A percentile compares a stretch with the other conserved stretches of the same genome.
These are phyloP conservation scores for Mormyrus proboscirostris DNA, from an alignment of 2,797 vertebrate genomes.

Conservation along the genomic window DNA sequence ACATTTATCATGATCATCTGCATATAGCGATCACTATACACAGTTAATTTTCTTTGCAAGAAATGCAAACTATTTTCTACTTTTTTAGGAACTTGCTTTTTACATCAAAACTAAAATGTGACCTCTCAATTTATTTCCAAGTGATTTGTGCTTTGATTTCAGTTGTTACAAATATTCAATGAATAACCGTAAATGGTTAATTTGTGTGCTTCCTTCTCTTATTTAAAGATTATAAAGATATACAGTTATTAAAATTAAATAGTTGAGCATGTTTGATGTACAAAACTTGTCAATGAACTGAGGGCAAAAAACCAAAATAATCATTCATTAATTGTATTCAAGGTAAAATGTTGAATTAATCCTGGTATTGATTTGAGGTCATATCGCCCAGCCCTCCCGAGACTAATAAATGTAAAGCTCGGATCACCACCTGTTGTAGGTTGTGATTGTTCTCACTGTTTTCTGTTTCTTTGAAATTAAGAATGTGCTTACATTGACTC, in stretches of 20 bases:
- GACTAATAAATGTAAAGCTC: not conserved
- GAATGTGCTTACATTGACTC: not conserved
- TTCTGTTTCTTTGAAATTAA: not conserved
- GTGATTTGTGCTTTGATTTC: not conserved
- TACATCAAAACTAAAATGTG: not conserved
- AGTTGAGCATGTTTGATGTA: not conserved
- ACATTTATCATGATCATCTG: not conserved
- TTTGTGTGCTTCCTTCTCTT: not conserved
- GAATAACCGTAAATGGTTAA: not conserved
- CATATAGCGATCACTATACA: not conserved
- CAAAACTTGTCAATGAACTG: not conserved
- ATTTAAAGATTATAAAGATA: not conserved
- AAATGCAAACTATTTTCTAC: not conserved
- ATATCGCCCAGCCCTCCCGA: not conserved
- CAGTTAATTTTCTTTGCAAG: not conserved
- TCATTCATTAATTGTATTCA: not conserved
- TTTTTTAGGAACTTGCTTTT: not conserved
- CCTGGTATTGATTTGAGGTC: not conserved
- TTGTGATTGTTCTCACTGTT: not conserved
- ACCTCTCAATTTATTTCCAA: not conserved
- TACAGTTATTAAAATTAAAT: not conserved
- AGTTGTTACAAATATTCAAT: not conserved
- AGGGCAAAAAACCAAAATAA: not conserved
- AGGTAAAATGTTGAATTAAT: not conserved
- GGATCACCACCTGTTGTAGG: not conserved